Evolutionary conservation across 2,888 invertebrate species (phyloP).

Genomic region (Sussaba pulchella): DNA sequence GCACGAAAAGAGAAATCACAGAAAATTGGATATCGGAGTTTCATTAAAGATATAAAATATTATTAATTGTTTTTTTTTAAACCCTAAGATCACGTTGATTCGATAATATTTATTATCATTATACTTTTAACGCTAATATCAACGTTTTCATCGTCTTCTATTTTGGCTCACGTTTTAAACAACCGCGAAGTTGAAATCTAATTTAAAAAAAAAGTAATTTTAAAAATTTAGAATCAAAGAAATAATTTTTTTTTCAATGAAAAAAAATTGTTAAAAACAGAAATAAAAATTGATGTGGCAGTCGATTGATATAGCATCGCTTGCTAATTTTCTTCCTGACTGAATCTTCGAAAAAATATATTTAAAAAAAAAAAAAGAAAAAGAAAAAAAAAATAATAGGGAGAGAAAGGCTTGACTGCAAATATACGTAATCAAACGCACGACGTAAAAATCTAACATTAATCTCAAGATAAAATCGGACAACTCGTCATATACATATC

Average conservation of each 20-base stretch:
- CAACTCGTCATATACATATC: slow-evolving; percentile 68
- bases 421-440: slow-evolving; percentile 55
- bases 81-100: slow-evolving; percentile 6
- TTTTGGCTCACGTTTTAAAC: not conserved
- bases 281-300: slow-evolving; percentile 8
- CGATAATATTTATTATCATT: no score
- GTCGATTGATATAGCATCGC: slow-evolving; percentile 6
- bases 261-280: no score
- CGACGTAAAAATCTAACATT: slow-evolving; percentile 65
- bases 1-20: not conserved
- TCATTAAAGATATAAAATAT: no score
- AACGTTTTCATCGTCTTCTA: not conserved
- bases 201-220: no score
- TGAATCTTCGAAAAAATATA: not conserved
- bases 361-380: slow-evolving; percentile 22
- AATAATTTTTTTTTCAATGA: no score
- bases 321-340: not conserved
- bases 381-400: not conserved
- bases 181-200: not conserved
- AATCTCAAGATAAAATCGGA: slow-evolving; percentile 70
- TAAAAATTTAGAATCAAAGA: not conserved
- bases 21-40: no score
- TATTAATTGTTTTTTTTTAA: no score
- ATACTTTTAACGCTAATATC: not conserved
- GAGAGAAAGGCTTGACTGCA: slow-evolving; percentile 75